Evolutionary conservation across 1,140 invertebrate species (phyloP).

Genomic region (Hydropsyche tenuis): DNA sequence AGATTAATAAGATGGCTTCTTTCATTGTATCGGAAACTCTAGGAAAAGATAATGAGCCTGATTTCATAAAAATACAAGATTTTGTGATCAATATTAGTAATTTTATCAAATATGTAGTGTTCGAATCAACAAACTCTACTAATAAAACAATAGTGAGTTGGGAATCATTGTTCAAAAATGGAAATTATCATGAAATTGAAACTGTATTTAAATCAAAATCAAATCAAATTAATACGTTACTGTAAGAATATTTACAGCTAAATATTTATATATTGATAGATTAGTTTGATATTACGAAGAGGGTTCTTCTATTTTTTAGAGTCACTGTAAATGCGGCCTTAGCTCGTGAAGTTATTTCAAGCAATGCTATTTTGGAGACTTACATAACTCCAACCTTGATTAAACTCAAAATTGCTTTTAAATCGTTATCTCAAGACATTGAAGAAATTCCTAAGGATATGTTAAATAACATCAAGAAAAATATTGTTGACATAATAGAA

Average conservation of each 20-base stretch:
- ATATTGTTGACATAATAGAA: constrained; percentile 53
- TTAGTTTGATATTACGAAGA: background rate
- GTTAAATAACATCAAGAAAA: constrained; percentile 49
- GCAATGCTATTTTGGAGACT: constrained; percentile 56
- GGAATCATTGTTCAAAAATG: constrained; percentile 53
- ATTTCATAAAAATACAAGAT: constrained; percentile 55
- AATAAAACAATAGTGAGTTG: constrained; percentile 51
- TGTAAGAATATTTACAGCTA: constrained; percentile 54
- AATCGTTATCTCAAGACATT: constrained; percentile 54
- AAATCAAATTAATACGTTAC: constrained; percentile 54
- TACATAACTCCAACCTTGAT: constrained; percentile 56
- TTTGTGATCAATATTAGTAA: constrained; percentile 55
- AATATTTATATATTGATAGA: background rate
- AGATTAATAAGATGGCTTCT: constrained; percentile 60
- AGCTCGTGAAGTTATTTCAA: constrained; percentile 59
- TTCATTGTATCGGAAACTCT: constrained; percentile 57
- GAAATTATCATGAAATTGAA: constrained; percentile 54
- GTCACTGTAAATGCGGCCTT: constrained; percentile 59
- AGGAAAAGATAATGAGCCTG: constrained; percentile 53
- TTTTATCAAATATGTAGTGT: constrained; percentile 49
- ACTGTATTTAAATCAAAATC: constrained; percentile 52
- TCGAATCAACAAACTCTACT: background rate
- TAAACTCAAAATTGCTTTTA: constrained; percentile 52
- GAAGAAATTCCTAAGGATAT: constrained; percentile 50
- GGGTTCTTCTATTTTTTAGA: constrained; percentile 51